phyloP scores from a whole-genome alignment of 2,113 vertebrate species.

The Peromyscus californicus region DNA sequence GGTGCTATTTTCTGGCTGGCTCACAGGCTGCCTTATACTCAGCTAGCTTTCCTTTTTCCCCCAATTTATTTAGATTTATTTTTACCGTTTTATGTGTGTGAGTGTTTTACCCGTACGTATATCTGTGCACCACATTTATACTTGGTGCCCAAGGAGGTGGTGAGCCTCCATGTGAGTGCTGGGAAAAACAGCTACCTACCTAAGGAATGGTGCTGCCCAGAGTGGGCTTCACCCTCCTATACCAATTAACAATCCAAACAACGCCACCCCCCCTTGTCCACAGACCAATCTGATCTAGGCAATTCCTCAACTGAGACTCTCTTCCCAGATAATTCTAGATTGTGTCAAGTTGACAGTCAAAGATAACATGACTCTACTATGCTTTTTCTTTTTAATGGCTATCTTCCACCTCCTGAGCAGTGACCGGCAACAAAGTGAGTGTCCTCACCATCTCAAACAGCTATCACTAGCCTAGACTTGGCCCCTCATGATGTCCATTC shows the following conservation, averaged over 20 bases:
- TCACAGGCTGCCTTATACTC: not conserved
- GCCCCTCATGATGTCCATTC: not conserved
- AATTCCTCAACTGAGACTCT: not conserved
- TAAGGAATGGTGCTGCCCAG: not conserved
- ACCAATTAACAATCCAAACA: not conserved
- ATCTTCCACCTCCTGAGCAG: not conserved
- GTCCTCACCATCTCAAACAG: not conserved
- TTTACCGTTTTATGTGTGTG: not conserved
- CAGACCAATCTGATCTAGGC: not conserved
- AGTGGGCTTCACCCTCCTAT: not conserved
- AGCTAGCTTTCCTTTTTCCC: not conserved
- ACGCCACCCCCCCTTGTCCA: not conserved
- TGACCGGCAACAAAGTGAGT: not conserved
- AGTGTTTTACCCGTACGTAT: not conserved
- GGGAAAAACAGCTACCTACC: not conserved
- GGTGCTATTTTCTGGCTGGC: not conserved
- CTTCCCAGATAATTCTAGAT: not conserved
- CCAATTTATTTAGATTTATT: not conserved
- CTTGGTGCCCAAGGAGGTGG: not conserved
- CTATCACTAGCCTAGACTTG: not conserved
- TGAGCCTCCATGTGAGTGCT: not conserved
- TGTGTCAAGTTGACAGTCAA: not conserved
- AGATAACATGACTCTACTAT: not conserved
- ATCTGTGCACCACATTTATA: not conserved
- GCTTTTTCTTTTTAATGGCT: not conserved